A percentile compares a stretch with the other conserved stretches of the same genome.
Evolutionary conservation across 2,113 vertebrate species (phyloP).

Genomic region (Sus scrofa): DNA sequence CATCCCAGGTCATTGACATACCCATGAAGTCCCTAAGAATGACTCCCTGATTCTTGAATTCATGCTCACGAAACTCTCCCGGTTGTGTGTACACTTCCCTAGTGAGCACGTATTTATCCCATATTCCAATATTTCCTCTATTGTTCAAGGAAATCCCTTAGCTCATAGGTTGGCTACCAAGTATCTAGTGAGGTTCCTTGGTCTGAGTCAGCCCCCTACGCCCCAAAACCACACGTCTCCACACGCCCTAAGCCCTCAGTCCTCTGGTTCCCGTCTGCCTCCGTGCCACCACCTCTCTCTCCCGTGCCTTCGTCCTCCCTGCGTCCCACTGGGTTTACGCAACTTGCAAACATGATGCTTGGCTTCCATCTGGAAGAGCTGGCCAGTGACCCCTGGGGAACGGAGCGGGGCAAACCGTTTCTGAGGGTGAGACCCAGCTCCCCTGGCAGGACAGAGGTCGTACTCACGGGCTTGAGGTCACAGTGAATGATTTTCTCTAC

Average conservation of each 20-base stretch:
- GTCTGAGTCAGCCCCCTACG: not conserved
- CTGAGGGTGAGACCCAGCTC: not conserved
- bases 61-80: not conserved
- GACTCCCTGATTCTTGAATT: not conserved
- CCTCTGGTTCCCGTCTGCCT: not conserved
- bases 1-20: not conserved
- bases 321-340: not conserved
- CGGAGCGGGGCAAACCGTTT: not conserved
- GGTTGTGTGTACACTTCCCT: not conserved
- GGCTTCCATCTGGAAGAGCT: not conserved
- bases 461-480: conserved; percentile 95
- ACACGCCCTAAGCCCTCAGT: not conserved
- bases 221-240: not conserved
- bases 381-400: not conserved
- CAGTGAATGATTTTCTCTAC: conserved; percentile 97
- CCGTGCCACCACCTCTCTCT: not conserved
- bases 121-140: not conserved
- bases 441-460: not conserved
- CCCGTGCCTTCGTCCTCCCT: not conserved
- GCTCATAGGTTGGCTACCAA: not conserved
- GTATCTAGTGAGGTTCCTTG: not conserved
- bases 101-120: not conserved
- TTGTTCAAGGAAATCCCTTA: conserved; percentile 34
- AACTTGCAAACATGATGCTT: not conserved
- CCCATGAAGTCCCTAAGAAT: not conserved